phyloP scores from a whole-genome alignment of 2,888 invertebrate genomes.

The Amaurobius ferox region DNA sequence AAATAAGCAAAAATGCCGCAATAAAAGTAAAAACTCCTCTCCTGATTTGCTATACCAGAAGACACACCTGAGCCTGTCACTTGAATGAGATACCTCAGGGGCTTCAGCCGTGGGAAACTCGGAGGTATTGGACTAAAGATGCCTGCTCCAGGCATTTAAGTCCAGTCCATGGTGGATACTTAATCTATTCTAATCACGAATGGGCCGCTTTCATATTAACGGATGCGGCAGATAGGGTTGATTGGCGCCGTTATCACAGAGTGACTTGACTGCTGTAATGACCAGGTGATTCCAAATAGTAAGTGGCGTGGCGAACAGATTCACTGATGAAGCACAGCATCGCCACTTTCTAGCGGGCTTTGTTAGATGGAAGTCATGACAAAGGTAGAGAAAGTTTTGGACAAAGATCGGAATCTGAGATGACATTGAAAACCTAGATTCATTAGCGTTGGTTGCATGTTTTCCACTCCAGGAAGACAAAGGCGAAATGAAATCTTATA shows the following conservation, averaged over 20 bases:
- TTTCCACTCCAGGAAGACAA: too few relatives aligned
- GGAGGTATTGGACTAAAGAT: constrained; percentile 1
- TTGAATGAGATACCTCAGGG: not conserved
- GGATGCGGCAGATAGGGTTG: not conserved
- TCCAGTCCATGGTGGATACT: not conserved
- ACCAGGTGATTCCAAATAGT: not conserved
- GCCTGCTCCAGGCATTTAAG: not conserved
- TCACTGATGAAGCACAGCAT: not conserved
- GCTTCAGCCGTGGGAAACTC: not conserved
- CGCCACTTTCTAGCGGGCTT: not conserved
- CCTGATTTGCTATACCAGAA: not conserved
- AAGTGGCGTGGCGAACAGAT: not conserved
- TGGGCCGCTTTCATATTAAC: not conserved
- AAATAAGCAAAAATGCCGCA: too few relatives aligned
- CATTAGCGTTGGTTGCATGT: too few relatives aligned
- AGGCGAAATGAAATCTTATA: too few relatives aligned
- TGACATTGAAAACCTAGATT: too few relatives aligned
- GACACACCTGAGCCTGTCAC: not conserved
- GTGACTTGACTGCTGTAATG: not conserved
- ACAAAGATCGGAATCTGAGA: not conserved
- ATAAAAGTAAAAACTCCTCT: not conserved
- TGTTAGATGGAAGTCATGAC: not conserved
- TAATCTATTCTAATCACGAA: constrained; percentile 2
- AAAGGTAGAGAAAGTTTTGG: not conserved
- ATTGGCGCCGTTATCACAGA: not conserved